Conservation (phyloP, 2,797 vertebrate species). For the Falco biarmicus region DNA sequence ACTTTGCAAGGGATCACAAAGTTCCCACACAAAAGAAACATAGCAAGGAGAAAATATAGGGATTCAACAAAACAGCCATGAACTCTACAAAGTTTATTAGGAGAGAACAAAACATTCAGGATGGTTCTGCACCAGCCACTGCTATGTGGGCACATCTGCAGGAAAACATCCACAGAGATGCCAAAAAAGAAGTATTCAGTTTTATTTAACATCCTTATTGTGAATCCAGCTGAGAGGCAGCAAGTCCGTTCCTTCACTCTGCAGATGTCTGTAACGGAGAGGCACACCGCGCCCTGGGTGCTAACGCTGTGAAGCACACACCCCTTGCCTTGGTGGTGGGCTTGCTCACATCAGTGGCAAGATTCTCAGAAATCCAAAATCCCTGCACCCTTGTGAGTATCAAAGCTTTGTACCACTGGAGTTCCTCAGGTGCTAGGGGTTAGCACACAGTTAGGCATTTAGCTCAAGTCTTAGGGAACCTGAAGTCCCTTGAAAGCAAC, state of each 20-base stretch:
- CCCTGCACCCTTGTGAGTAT: fast-evolving
- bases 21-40: background rate
- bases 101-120: background rate
- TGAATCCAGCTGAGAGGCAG: background rate
- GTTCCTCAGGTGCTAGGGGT: background rate
- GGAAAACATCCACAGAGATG: background rate
- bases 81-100: background rate
- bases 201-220: background rate
- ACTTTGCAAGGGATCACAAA: background rate
- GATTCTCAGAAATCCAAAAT: background rate
- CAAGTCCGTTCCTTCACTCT: background rate
- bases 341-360: fast-evolving
- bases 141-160: background rate
- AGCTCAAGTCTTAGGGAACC: background rate
- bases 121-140: background rate
- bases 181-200: background rate
- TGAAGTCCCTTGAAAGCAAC: background rate
- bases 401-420: background rate
- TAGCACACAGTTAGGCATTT: background rate
- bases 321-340: background rate
- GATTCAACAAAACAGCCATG: background rate
- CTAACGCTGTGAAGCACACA: background rate
- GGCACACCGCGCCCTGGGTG: fast-evolving
- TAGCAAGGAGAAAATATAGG: background rate
- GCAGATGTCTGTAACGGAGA: background rate